Evolutionary conservation across 1,140 invertebrate genomes (phyloP), one percentile per base, ranked within the genome.

Genomic region (Ridgeia piscesae): DNA sequence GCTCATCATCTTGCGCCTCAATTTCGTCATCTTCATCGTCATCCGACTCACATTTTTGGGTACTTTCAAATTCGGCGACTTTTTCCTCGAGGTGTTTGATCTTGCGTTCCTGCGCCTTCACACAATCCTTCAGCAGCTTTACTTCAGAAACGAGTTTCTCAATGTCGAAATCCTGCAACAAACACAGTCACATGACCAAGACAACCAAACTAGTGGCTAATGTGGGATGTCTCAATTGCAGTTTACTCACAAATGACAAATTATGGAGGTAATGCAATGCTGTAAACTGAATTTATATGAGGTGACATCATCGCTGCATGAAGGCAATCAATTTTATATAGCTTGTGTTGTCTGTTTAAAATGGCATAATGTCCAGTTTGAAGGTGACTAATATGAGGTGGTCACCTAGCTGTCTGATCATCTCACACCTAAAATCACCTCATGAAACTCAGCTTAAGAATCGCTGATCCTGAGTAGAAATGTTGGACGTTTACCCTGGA

Each of bases 71-170:
- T 42, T 90, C 89, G 35, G 89, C 34, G 11, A 90, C 89, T 42
- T 90, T 34, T 27, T 90, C 89, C 35, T 90, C 89, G 0, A 90
- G 89, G 34, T 34, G 34, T 42, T 90, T 90, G 35, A 90, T 90
- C 34, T 42, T 34, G 9, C 89, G 89, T 90, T 90, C 89, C 89
- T 90, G 89, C 0, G 35, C 34, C 89, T 90, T 90, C 34, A 90
- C 89, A 34, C 17, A 27, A 27, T 90, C 89, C 31, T 90, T 90
- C 4, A 90, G 89, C 89, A 42, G 35, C 89, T 90, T 90, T 1
- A 90, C 89, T 42, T 90, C 89, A 35, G 17, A 27, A 6, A 90
- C 21, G 34, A 90, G 89, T 42, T 90, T 42, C 89, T 35, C 89
- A 35, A 34, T 21, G 35, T 90, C 35, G 21, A 90, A 4, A 21